Conservation (phyloP, 2,113 vertebrate species). For the Odontesthes bonariensis region DNA sequence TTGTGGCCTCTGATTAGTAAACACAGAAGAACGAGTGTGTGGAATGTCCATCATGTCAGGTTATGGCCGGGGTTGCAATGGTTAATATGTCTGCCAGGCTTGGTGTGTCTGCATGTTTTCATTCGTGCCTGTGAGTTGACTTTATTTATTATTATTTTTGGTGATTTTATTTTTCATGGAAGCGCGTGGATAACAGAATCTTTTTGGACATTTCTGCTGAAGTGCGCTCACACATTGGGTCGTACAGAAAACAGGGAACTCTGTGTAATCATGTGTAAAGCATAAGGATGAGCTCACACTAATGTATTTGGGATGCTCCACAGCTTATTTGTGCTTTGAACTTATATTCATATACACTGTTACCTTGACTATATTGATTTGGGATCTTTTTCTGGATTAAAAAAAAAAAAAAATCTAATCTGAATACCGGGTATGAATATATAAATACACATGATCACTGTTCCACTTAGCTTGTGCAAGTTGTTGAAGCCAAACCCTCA, state of each 20-base stretch:
- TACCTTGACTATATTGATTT: neutral
- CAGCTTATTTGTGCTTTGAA: too few species aligned
- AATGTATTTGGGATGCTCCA: too few species aligned
- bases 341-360: too few species aligned
- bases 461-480: too few species aligned
- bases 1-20: constrained; percentile 40
- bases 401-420: neutral
- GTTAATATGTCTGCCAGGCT: neutral
- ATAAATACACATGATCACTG: too few species aligned
- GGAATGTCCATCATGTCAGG: constrained; percentile 48
- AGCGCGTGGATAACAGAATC: too few species aligned
- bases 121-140: neutral
- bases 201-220: too few species aligned
- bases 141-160: neutral
- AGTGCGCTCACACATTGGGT: too few species aligned
- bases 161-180: neutral
- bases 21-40: constrained; percentile 51
- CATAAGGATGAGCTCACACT: too few species aligned
- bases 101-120: neutral
- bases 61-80: constrained; percentile 41
- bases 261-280: too few species aligned
- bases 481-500: too few species aligned
- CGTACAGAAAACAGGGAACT: too few species aligned
- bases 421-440: neutral
- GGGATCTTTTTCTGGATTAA: constrained; percentile 1